Percentiles rank a stretch among this genome's conserved stretches.
Evolutionary conservation across 2,888 invertebrate genomes (phyloP).

Genomic region (Xylota segnis): DNA sequence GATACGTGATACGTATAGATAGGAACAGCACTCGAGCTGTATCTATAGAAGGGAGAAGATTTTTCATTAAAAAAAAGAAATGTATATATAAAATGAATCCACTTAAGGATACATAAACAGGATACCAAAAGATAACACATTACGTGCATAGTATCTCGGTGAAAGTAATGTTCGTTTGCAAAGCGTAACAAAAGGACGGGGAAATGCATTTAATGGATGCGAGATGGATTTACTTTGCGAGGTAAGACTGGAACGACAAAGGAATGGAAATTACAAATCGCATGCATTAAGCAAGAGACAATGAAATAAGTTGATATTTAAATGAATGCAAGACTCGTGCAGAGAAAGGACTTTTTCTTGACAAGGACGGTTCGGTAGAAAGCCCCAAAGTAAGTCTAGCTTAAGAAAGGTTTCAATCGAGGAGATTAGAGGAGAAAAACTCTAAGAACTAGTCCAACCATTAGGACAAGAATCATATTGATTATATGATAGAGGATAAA

Average conservation of each 20-base stretch:
- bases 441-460: too few species aligned
- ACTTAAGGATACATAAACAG: constrained; percentile 60
- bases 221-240: constrained; percentile 36
- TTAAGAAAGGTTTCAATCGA: too few species aligned
- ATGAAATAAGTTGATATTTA: neutral
- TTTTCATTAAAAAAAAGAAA: constrained; percentile 18
- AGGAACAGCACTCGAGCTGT: constrained; percentile 27
- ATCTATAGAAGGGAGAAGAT: neutral
- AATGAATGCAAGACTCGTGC: neutral
- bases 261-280: constrained; percentile 20
- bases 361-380: too few species aligned
- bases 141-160: constrained; percentile 20
- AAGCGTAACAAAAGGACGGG: constrained; percentile 6
- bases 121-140: constrained; percentile 63
- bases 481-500: too few species aligned
- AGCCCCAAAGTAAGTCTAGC: too few species aligned
- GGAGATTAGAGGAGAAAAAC: too few species aligned
- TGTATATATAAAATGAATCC: constrained; percentile 47
- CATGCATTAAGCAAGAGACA: neutral
- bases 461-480: too few species aligned
- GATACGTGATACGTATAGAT: constrained; percentile 12
- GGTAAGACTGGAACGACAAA: neutral
- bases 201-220: constrained; percentile 50
- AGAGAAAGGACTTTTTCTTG: neutral
- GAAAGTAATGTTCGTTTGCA: constrained; percentile 39